phyloP scores from a whole-genome alignment of 2,797 vertebrate genomes.

The Rhinophrynus dorsalis region DNA sequence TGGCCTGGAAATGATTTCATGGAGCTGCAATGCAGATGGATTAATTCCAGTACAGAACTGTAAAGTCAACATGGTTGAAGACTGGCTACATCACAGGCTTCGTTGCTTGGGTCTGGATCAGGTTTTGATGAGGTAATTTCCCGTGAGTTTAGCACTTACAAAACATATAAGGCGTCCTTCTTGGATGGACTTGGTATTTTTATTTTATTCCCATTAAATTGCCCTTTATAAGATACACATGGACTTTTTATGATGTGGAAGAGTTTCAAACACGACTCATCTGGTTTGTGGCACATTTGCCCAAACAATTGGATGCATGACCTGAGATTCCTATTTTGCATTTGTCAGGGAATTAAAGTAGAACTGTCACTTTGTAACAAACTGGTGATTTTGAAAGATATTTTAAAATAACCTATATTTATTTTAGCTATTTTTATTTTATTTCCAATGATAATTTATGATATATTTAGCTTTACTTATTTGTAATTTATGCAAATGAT shows the following conservation, averaged over 20 bases:
- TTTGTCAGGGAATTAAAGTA: slow-evolving; percentile 55
- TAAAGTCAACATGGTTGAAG: slow-evolving; percentile 81
- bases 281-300: slow-evolving; percentile 60
- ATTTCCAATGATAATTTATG: slow-evolving; percentile 59
- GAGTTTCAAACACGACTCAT: slow-evolving; percentile 64
- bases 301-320: slow-evolving; percentile 56
- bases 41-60: slow-evolving; percentile 75
- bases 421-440: too few relatives aligned
- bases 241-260: slow-evolving; percentile 57
- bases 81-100: slow-evolving; percentile 65
- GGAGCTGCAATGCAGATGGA: slow-evolving; percentile 80
- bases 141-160: slow-evolving; percentile 78
- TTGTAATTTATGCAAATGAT: too few relatives aligned
- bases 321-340: slow-evolving; percentile 52
- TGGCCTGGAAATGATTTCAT: slow-evolving; percentile 86
- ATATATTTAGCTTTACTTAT: too few relatives aligned
- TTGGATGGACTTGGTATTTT: slow-evolving; percentile 50
- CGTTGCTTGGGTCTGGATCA: slow-evolving; percentile 69
- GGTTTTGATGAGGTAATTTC: slow-evolving; percentile 86
- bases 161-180: slow-evolving; percentile 70
- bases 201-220: slow-evolving; percentile 53
- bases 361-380: too few relatives aligned
- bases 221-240: slow-evolving; percentile 72
- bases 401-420: too few relatives aligned
- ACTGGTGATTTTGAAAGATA: too few relatives aligned